Evolutionary conservation across 2,888 invertebrate genomes (phyloP).

Genomic region (Standfussiana lucernea): DNA sequence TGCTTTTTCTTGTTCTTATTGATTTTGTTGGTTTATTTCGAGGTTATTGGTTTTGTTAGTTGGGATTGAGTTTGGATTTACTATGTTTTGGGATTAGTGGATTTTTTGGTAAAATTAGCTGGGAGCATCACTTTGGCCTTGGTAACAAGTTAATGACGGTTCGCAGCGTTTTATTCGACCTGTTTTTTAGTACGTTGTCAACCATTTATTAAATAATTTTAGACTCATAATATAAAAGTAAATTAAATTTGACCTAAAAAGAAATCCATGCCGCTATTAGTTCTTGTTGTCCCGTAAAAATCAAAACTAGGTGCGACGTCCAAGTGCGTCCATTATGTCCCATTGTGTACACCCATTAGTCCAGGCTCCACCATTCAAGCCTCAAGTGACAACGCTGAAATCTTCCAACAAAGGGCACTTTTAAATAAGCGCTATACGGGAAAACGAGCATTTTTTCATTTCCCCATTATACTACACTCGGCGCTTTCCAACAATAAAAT

Average conservation of each 20-base stretch:
- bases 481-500: slow-evolving; percentile 72
- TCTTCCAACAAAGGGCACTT: slow-evolving; percentile 40
- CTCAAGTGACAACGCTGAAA: slow-evolving; percentile 54
- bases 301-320: slow-evolving; percentile 27
- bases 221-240: neutral
- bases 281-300: neutral
- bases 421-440: slow-evolving; percentile 48
- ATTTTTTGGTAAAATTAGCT: neutral
- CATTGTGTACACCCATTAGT: slow-evolving; percentile 45
- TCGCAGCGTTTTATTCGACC: neutral
- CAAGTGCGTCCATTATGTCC: slow-evolving; percentile 39
- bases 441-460: slow-evolving; percentile 57
- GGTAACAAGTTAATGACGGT: neutral
- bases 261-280: neutral
- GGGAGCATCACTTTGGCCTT: neutral
- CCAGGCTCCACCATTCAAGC: slow-evolving; percentile 39
- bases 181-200: no score
- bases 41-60: slow-evolving; percentile 69
- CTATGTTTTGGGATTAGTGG: slow-evolving; percentile 23
- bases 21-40: slow-evolving; percentile 70
- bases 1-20: slow-evolving; percentile 65
- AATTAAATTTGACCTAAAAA: neutral
- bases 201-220: neutral
- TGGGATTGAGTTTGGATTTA: slow-evolving; percentile 33
- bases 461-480: slow-evolving; percentile 54